phyloP scores from a whole-genome alignment of 2,888 invertebrate genomes.

The Marronus borbonicus region DNA sequence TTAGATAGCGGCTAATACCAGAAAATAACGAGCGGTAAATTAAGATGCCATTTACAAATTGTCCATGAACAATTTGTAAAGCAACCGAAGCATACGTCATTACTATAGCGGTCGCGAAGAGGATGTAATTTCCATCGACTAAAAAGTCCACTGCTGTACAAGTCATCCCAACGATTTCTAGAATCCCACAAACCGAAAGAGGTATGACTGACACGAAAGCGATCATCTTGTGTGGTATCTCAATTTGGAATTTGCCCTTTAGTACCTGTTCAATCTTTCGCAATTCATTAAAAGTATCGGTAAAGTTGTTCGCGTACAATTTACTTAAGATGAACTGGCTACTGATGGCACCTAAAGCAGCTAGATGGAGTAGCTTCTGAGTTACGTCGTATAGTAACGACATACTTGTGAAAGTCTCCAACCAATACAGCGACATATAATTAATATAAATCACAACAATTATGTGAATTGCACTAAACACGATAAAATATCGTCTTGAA shows the following conservation, averaged over 20 bases:
- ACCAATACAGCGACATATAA: not conserved
- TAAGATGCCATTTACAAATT: not conserved
- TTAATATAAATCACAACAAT: not conserved
- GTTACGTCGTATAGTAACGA: not conserved
- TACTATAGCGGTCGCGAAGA: not conserved
- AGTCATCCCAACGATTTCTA: not conserved
- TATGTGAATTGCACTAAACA: not conserved
- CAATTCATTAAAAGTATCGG: not conserved
- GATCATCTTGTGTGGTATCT: not conserved
- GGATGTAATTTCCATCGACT: not conserved
- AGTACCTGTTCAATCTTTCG: not conserved
- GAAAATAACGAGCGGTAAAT: not conserved
- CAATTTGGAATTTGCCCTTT: not conserved
- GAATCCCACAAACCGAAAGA: not conserved
- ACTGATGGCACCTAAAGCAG: not conserved
- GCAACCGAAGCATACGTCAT: not conserved
- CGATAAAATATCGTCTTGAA: not conserved
- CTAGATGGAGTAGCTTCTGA: too few species aligned
- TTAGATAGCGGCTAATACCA: not conserved
- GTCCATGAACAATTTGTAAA: not conserved
- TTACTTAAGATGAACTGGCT: not conserved
- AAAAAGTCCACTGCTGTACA: not conserved
- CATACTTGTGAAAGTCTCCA: not conserved
- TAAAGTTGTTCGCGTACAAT: not conserved
- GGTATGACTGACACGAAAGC: not conserved